A percentile compares a stretch with the other conserved stretches of the same genome.
Evolutionary conservation across 2,113 vertebrate genomes (phyloP).

Genomic region (Scopus umbretta): DNA sequence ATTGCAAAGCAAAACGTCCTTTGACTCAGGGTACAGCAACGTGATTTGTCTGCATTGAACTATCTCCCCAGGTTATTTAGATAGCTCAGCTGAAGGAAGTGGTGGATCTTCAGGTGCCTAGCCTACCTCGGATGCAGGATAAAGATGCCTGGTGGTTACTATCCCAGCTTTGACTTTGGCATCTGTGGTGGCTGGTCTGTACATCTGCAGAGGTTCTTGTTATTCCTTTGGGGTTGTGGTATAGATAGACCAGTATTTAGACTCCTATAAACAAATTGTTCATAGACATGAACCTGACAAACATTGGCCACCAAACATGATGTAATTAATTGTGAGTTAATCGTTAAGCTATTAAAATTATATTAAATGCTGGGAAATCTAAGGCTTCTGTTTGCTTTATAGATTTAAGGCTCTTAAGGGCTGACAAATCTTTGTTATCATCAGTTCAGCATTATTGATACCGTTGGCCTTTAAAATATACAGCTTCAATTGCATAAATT

Average conservation of each 20-base stretch:
- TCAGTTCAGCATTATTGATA: background rate
- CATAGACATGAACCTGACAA: background rate
- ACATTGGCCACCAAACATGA: background rate
- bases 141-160: background rate
- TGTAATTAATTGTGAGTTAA: background rate
- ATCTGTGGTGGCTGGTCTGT: background rate
- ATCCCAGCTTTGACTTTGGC: background rate
- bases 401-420: background rate
- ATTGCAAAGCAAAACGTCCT: background rate
- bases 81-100: background rate
- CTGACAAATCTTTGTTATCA: background rate
- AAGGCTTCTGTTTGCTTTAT: background rate
- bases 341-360: background rate
- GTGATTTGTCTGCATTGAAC: background rate
- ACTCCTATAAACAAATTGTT: background rate
- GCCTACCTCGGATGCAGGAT: background rate
- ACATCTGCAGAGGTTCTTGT: background rate
- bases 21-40: background rate
- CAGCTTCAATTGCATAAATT: background rate
- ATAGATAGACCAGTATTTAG: background rate
- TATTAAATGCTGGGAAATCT: background rate
- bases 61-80: background rate
- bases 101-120: background rate
- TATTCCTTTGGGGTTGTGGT: background rate
- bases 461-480: slow-evolving; percentile 17